phyloP scores from a whole-genome alignment of 2,797 vertebrate species.

The Trachops cirrhosus region DNA sequence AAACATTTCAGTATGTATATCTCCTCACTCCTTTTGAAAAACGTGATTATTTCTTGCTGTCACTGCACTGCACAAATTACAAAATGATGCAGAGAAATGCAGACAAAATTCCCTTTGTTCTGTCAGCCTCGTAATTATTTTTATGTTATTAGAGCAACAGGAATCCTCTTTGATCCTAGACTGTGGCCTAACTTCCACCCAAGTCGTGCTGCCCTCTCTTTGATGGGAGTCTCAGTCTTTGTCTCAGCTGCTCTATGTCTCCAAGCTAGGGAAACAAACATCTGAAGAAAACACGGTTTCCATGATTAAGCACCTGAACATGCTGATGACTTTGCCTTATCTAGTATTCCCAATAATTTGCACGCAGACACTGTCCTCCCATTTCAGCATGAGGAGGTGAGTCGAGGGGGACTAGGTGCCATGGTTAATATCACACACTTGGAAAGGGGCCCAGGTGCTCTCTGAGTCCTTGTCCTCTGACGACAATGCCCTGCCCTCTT shows the following conservation, averaged over 20 bases:
- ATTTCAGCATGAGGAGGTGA: neutral
- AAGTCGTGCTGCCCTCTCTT: neutral
- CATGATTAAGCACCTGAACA: neutral
- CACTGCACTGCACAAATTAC: neutral
- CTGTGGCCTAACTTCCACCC: neutral
- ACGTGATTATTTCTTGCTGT: neutral
- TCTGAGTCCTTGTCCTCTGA: neutral
- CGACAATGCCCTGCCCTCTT: neutral
- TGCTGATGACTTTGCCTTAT: neutral
- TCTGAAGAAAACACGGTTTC: neutral
- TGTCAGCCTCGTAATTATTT: neutral
- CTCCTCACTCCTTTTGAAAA: neutral
- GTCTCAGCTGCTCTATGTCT: neutral
- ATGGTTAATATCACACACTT: rapidly evolving
- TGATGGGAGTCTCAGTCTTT: neutral
- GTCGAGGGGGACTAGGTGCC: rapidly evolving
- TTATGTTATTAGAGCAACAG: neutral
- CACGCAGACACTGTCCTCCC: neutral
- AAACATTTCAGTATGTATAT: neutral
- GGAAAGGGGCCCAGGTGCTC: neutral
- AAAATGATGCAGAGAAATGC: neutral
- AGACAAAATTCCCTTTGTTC: neutral
- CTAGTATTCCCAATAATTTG: neutral
- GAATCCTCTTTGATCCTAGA: neutral
- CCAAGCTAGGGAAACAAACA: neutral